A percentile compares a stretch with the other conserved stretches of the same genome.
phyloP scores from a whole-genome alignment of 2,888 invertebrate genomes.

The Chrysolina oricalcia region DNA sequence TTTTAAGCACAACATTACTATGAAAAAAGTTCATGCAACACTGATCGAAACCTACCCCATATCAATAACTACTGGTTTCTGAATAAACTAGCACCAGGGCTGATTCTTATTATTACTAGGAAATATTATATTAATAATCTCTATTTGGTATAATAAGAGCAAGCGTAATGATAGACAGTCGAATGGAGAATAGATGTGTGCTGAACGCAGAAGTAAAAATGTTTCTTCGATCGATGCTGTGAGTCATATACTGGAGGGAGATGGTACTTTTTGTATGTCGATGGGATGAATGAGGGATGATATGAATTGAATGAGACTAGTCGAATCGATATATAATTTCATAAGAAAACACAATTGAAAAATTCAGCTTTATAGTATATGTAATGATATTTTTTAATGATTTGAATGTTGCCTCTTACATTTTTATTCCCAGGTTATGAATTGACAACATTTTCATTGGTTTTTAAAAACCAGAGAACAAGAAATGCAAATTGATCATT shows the following conservation, averaged over 20 bases:
- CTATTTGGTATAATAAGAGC: slow-evolving; percentile 57
- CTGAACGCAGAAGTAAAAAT: slow-evolving; percentile 56
- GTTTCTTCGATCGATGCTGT: slow-evolving; percentile 61
- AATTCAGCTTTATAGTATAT: background rate
- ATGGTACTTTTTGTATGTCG: slow-evolving; percentile 47
- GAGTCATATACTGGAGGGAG: slow-evolving; percentile 56
- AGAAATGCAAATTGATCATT: no score
- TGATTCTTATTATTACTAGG: slow-evolving; percentile 51
- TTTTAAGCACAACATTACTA: slow-evolving; percentile 19
- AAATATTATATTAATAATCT: slow-evolving; percentile 51
- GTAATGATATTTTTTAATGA: no score
- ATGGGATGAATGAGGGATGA: slow-evolving; percentile 29
- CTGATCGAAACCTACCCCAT: slow-evolving; percentile 60
- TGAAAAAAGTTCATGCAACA: slow-evolving; percentile 41
- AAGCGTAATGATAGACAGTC: slow-evolving; percentile 63
- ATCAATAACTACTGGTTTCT: slow-evolving; percentile 35
- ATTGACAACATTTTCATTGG: no score
- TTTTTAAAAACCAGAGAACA: no score
- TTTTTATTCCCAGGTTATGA: no score
- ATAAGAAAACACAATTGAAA: background rate
- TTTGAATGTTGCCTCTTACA: no score
- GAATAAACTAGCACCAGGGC: slow-evolving; percentile 30
- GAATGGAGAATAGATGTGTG: slow-evolving; percentile 60
- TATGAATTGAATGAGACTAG: background rate
- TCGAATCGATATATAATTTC: background rate